Base-by-base conservation (phyloP, 2,797 vertebrate genomes). In the Amphiprion clarkii region DNA sequence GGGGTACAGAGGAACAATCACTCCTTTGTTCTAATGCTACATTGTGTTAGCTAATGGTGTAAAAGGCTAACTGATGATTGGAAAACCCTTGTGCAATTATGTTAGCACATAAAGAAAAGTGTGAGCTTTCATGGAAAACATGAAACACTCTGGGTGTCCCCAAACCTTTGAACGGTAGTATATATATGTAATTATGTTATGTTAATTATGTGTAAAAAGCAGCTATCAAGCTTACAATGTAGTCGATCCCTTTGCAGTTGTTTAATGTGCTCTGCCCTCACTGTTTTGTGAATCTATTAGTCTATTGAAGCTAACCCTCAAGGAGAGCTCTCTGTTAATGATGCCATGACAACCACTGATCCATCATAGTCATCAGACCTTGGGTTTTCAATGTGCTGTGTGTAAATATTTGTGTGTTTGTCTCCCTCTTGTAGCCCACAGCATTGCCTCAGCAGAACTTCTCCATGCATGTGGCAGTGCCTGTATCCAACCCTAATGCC, bases 381-480 rank as follows among this genome's bases (percentile, higher is more conserved):
- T 85, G 75, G 49, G 78, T 86, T 85, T 67, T 66, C 49, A 70
- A 51, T 80, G 68, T 67, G 51, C 81, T 84, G 69, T 82, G 76
- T 89, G 59, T 91, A 87, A 91, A 86, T 68, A 77, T 85, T 67
- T 79, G 52, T 89, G 61, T 92, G 78, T 93, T 71, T 89, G 76
- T 89, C 78, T 85, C 72, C 78, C 60, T 86, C 60, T 67, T 81
- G 31, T 85, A 99, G 98, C 98, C 98, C 52, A 95, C 96, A 84
- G 96, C 94, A 66, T 87, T 99, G 94, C 97, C 97, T 48, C 97
- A 97, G 91, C 98, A 99, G 93, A 99, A 96, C 95, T 99, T 99
- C 94, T 97, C 98, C 64, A 99, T 99, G 98, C 98, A 98, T 58
- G 98, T 99, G 94, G 98, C 98, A 0, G 97, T 99, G 81, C 98